Evolutionary conservation across 2,113 vertebrate genomes (phyloP), one percentile per base, ranked within the genome.

Genomic region (Ceuthmochares aereus): DNA sequence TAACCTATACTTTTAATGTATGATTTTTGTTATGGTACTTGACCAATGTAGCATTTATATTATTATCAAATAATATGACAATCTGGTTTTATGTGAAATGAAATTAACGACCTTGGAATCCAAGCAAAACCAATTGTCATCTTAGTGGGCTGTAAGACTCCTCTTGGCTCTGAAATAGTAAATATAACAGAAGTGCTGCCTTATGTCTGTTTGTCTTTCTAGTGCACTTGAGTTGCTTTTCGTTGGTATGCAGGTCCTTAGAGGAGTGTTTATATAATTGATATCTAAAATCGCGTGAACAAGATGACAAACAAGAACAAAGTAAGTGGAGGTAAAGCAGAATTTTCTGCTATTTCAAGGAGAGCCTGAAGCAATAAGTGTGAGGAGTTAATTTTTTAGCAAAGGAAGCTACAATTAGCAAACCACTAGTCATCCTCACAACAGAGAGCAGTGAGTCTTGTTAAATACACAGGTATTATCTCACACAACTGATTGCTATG

Each of bases 121-220:
- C 36, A 58, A 84, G n/a, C 29, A 72, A 79, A 84, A 55, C 3
- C 32, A 43, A 60, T 62, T 17, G 22, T 76, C 16, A 27, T 45
- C 19, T 72, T 70, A 63, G 43, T 49, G 34, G 51, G 10, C 59
- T 73, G 26, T 60, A 42, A 30, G 69, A 52, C 12, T 64, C 37
- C 20, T 11, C 32, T 66, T n/a, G 23, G 23, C 42, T 84, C 74
- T 77, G 59, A 77, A 52, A 67, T 29, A 19, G 4, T 30, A 80
- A 54, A 14, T n/a, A 11, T 8, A 47, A 29, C 14, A 45, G n/a
- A 43, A 0, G 1, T 66, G 58, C 13, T 0, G 2, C 26, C 30
- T 59, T n/a, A 14, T 9, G 26, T 66, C 68, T 62, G 36, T 51
- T 34, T 83, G 0, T 69, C 47, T 77, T 77, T 23, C 63, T 52